Base-by-base conservation (phyloP, 2,888 invertebrate genomes). In the Andrena minutula region DNA sequence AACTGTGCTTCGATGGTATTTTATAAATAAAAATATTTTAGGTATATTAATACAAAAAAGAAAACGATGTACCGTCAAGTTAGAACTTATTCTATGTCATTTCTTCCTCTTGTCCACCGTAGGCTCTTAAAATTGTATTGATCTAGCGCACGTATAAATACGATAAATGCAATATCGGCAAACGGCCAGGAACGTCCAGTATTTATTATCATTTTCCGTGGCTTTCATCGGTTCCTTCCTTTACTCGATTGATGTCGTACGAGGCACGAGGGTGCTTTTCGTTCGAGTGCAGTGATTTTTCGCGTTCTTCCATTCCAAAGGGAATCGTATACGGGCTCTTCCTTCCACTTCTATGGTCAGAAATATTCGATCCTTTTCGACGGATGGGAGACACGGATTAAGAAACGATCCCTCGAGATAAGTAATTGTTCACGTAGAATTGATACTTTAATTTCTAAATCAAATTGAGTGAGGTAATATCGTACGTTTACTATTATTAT, bases 151-250 rank as follows among this genome's bases (percentile, higher is more conserved):
- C n/a, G 68, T 28, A 68, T 26, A 68, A 69, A 61, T 68, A 41
- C 60, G 35, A 75, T 75, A 61, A 75, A 61, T 35, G 51, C 28
- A 68, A 51, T 68, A 75, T 68, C 61, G 69, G 32, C 20, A 51
- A 68, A 61, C 61, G 51, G 61, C 60, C 69, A 30, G 26, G 20
- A 35, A 20, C 32, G 56, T 41, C 30, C 73, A 41, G 58, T 64
- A 79, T 79, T 75, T 75, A 75, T 79, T 70, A 75, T 75, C 60
- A 61, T 75, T 79, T 75, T 71, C 70, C 51, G n/a, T 32, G 47
- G 28, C 20, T 70, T 75, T 66, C 51, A 71, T 79, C 60, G 75
- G 56, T 60, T 60, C 60, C 20, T 32, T 65, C 49, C 64, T 61
- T 28, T 47, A 16, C 12, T 30, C 69, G 53, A 68, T 49, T 51